Evolutionary conservation across 1,140 invertebrate species (phyloP).

Genomic region (Glomeris maerens): DNA sequence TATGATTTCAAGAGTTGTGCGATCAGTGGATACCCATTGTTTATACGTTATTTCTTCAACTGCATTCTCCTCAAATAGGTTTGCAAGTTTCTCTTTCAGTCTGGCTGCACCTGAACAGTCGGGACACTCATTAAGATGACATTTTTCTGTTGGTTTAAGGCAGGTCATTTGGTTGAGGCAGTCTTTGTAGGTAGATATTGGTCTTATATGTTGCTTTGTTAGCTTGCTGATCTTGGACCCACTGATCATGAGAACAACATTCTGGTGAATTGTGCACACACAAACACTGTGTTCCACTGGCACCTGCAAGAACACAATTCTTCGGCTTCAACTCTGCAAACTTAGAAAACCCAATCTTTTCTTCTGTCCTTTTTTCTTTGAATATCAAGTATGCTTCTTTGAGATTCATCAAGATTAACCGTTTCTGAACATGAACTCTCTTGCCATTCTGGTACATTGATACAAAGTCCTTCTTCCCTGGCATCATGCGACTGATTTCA

Average conservation of each 20-base stretch:
- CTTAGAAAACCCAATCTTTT: too few species aligned
- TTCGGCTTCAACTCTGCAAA: constrained; percentile 15
- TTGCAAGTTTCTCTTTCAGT: constrained; percentile 7
- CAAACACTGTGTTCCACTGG: constrained; percentile 21
- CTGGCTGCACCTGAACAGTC: constrained; percentile 12
- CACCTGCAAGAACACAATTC: constrained; percentile 19
- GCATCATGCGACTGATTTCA: constrained; percentile 9
- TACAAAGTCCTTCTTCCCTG: constrained; percentile 19
- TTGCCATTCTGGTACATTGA: constrained; percentile 15
- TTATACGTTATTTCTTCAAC: constrained; percentile 21
- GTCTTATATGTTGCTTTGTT: background rate
- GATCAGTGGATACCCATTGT: constrained; percentile 20
- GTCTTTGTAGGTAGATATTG: constrained; percentile 14
- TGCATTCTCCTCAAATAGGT: constrained; percentile 15
- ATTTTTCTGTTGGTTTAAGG: constrained; percentile 9
- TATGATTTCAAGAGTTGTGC: constrained; percentile 11
- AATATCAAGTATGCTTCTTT: constrained; percentile 18
- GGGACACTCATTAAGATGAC: constrained; percentile 12
- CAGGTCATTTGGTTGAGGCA: constrained; percentile 17
- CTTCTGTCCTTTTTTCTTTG: constrained; percentile 12
- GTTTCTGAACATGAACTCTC: constrained; percentile 18
- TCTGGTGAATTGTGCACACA: constrained; percentile 17
- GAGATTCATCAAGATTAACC: constrained; percentile 20
- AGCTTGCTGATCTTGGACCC: constrained; percentile 1
- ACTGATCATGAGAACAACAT: constrained; percentile 21